Base-by-base conservation (phyloP, 1,140 invertebrate species). In the Platyscapa corneri region DNA sequence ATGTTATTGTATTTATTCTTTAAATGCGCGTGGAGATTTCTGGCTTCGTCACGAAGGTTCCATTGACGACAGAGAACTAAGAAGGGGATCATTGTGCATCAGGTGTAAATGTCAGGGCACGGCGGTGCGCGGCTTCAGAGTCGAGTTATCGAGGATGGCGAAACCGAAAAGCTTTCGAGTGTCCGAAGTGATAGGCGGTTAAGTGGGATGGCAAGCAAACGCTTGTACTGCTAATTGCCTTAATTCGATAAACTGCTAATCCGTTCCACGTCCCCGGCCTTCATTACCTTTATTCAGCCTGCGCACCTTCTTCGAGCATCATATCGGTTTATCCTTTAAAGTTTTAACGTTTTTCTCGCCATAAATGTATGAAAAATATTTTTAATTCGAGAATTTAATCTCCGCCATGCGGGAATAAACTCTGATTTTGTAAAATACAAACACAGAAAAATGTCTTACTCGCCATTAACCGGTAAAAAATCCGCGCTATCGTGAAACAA, bases 151-250 rank as follows among this genome's bases (percentile, higher is more conserved):
- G 85, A 74, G 86, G 39, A 83, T 74, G 83, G 88, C 84, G 87
- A 88, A 88, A 89, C 86, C 88, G 86, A 90, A 91, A 89, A 91
- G 88, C 88, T 91, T 91, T 90, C 89, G 90, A 89, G 88, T 90
- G 89, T 90, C 89, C 89, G 85, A 82, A 32, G 83, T 86, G 90
- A 90, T 90, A 91, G 88, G 86, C 87, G 87, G 87, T 87, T 89
- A 87, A 88, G 89, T 89, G 87, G 88, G 84, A 87, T 86, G 84
- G 83, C 87, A 85, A 77, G 83, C 80, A 75, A 88, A 89, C 85
- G 88, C 88, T 90, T 90, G 90, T 90, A 90, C 87, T 87, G 89
- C 90, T 91, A 91, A 91, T 91, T 91, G 89, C 89, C 89, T 90
- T 91, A 90, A 91, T 91, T 91, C 90, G 88, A 90, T 90, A 89